Base-by-base conservation (phyloP, 2,888 invertebrate species). In the Zhuqinia jingwanae region DNA sequence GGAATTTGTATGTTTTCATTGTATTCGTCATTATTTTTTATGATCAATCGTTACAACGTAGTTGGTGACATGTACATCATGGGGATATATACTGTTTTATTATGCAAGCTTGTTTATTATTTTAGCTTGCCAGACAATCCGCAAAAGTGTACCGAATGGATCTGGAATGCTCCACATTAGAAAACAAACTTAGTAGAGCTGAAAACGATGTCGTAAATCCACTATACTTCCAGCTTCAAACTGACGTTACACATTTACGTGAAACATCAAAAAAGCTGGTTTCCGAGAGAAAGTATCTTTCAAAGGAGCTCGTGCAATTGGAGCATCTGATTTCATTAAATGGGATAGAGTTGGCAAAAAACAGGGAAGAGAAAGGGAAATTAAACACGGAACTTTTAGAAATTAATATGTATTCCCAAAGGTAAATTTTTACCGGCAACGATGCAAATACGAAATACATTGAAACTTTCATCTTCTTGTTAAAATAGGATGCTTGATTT, bases 101-200 rank as follows among this genome's bases (percentile, higher is more conserved):
- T n/a, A 36, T 36, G 30, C 17, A 58, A 58, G 11, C 0, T 58
- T 25, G 10, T 13, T 11, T 25, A 25, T 58, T 58, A 53, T 56
- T n/a, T 45, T 27, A 88, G 88, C 63, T 86, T 36, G 84, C 86
- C 42, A 84, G 65, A 15, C 79, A 78, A 65, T 84, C 88, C 8
- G 76, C 86, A n/a, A 85, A 83, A 79, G 79, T 88, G 0, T 88
- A 88, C 25, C 63, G 86, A 5, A 27, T 88, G 60, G 88, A 88
- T 60, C 47, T 88, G 20, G 88, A 88, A 15, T 75, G 65, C 17
- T 83, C 83, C 36, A 87, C 78, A 10, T 30, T 88, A 25, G 88
- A 88, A 76, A 88, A 79, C 47, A 86, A 86, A 70, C 65, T 88
- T 0, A 87, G 77, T 60, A 27, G 60, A 65, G 79, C 79, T n/a